Conservation (phyloP, 2,113 vertebrate genomes). For the Tapirus terrestris region DNA sequence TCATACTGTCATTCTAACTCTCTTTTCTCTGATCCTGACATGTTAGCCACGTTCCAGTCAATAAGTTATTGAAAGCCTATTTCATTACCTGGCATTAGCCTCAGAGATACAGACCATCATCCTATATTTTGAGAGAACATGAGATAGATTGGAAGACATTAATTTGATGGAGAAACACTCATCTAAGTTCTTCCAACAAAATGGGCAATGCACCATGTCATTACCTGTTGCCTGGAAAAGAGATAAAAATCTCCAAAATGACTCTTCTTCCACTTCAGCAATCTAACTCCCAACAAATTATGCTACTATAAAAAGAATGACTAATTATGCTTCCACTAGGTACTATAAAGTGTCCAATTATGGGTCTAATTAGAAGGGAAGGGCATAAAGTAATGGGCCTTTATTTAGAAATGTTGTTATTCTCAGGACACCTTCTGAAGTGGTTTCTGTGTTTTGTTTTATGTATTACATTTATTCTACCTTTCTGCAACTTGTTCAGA, state of each 20-base stretch:
- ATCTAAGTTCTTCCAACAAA: constrained; percentile 48
- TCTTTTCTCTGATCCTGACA: constrained; percentile 22
- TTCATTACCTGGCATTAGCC: constrained; percentile 54
- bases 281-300: constrained; percentile 74
- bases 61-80: constrained; percentile 51
- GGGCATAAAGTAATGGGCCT: constrained; percentile 65
- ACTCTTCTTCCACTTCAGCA: constrained; percentile 62
- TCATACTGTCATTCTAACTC: constrained; percentile 11
- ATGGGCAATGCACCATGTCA: constrained; percentile 25
- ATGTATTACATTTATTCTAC: constrained; percentile 75
- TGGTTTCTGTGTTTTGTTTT: constrained; percentile 73
- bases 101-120: constrained; percentile 4
- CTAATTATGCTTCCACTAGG: constrained; percentile 75
- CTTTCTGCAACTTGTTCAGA: constrained; percentile 72
- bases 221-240: constrained; percentile 65
- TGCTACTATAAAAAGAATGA: constrained; percentile 76
- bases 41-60: neutral
- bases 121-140: constrained; percentile 44
- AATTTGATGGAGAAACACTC: constrained; percentile 60
- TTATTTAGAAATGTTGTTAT: constrained; percentile 74
- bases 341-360: constrained; percentile 72
- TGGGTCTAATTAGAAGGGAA: constrained; percentile 76
- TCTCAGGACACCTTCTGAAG: constrained; percentile 45
- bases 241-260: constrained; percentile 65
- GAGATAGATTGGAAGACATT: constrained; percentile 35